Evolutionary conservation across 2,888 invertebrate genomes (phyloP).

Genomic region (Cinara cedri): DNA sequence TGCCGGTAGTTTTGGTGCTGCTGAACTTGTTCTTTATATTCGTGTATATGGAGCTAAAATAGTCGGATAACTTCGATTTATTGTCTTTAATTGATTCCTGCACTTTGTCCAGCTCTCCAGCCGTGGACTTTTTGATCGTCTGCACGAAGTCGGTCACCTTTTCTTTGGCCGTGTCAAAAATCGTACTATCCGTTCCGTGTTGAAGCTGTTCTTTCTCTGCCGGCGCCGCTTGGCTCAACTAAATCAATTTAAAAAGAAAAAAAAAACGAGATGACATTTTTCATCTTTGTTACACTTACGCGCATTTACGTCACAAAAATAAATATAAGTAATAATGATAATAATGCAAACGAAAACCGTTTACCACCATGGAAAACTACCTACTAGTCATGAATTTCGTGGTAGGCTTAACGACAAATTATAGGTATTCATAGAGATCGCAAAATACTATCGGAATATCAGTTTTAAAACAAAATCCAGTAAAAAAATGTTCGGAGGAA

Average conservation of each 20-base stretch:
- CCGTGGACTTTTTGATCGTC: neutral
- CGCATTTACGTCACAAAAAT: too few species aligned
- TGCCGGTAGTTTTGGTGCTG: neutral
- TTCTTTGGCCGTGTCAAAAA: neutral
- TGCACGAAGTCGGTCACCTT: neutral
- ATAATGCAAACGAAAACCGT: too few species aligned
- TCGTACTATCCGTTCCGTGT: neutral
- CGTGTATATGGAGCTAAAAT: neutral
- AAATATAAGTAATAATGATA: too few species aligned
- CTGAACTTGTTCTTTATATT: slow-evolving; percentile 26
- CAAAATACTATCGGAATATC: too few species aligned
- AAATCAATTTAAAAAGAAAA: slow-evolving; percentile 44
- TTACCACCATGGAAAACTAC: too few species aligned
- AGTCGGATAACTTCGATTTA: neutral
- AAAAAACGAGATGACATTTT: too few species aligned
- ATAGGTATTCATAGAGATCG: too few species aligned
- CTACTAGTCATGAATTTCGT: too few species aligned
- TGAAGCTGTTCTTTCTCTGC: neutral
- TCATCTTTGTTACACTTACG: too few species aligned
- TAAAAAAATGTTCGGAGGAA: too few species aligned
- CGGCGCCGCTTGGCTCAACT: slow-evolving; percentile 1
- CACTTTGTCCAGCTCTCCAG: neutral
- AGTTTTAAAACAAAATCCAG: too few species aligned
- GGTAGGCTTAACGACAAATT: too few species aligned
- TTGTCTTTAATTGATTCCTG: neutral